phyloP scores from a whole-genome alignment of 2,113 vertebrate species.

The Campylomormyrus numenius region DNA sequence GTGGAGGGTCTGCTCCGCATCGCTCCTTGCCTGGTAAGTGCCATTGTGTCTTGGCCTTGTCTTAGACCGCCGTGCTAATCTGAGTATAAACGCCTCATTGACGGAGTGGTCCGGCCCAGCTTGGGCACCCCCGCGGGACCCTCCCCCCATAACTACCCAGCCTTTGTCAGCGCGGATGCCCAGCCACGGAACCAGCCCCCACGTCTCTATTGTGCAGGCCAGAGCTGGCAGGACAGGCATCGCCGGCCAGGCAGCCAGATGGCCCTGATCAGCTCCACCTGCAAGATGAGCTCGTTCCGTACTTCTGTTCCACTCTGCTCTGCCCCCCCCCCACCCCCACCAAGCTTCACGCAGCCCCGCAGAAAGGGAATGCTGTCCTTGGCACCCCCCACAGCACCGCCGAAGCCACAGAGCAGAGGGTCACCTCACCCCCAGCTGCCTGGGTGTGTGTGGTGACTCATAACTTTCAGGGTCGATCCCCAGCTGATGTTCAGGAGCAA shows the following conservation, averaged over 20 bases:
- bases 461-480: not conserved
- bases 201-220: conserved; percentile 23
- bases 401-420: not conserved
- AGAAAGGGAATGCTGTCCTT: conserved; percentile 16
- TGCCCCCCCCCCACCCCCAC: not conserved
- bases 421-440: not conserved
- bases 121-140: not conserved
- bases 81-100: conserved; percentile 24
- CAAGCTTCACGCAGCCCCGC: not conserved
- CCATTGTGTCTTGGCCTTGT: conserved; percentile 20
- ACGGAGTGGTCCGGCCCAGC: not conserved
- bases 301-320: not conserved
- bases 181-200: conserved; percentile 7
- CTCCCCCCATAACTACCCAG: not conserved
- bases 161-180: conserved; percentile 16
- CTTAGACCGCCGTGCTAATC: conserved; percentile 18
- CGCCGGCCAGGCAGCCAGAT: conserved; percentile 17
- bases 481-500: not conserved
- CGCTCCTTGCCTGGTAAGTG: not conserved
- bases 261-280: conserved; percentile 17
- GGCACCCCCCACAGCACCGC: not conserved
- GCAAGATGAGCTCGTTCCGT: conserved; percentile 11
- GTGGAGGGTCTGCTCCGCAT: not conserved
- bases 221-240: conserved; percentile 23
- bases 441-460: not conserved